Evolutionary conservation across 1,140 invertebrate species (phyloP).

Genomic region (Formica selysi): DNA sequence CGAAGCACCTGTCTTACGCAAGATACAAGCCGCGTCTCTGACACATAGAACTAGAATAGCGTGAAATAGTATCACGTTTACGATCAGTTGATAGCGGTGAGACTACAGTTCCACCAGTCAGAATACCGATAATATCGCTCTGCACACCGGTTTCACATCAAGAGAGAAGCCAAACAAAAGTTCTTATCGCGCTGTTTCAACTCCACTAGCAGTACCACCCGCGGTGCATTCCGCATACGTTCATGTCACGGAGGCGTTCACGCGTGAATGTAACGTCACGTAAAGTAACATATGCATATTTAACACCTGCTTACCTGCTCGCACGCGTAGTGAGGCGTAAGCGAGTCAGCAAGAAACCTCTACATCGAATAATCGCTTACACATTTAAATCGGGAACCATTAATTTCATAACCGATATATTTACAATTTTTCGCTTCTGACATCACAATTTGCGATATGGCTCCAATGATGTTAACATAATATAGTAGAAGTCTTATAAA

Average conservation of each 20-base stretch:
- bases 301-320: too few species aligned
- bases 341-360: too few species aligned
- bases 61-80: slow-evolving; percentile 13
- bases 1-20: not conserved
- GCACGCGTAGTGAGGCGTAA: too few species aligned
- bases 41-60: not conserved
- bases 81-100: slow-evolving; percentile 1
- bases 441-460: too few species aligned
- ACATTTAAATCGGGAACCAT: too few species aligned
- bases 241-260: not conserved
- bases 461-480: too few species aligned
- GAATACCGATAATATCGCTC: not conserved
- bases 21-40: not conserved
- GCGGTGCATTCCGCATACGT: not conserved
- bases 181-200: slow-evolving; percentile 21
- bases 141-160: not conserved
- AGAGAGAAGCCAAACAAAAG: not conserved
- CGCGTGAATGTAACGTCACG: not conserved
- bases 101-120: not conserved
- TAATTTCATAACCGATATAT: too few species aligned
- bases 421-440: too few species aligned
- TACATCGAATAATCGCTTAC: too few species aligned
- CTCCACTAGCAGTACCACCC: not conserved
- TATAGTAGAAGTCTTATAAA: too few species aligned
- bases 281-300: not conserved